Conservation (phyloP, 2,888 invertebrate genomes). For the Linyphia triangularis region DNA sequence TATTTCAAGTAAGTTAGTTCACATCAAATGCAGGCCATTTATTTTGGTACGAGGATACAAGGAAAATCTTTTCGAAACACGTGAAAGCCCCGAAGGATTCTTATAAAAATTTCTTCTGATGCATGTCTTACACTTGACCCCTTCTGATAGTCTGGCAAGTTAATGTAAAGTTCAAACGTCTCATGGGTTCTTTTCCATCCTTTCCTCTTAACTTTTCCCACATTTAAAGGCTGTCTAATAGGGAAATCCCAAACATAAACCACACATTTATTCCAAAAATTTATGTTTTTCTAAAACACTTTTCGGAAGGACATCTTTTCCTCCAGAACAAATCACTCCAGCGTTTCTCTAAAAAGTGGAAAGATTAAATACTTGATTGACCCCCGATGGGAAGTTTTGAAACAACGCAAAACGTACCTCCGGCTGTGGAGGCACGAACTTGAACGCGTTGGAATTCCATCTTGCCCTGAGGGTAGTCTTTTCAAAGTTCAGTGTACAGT, state of each 20-base stretch:
- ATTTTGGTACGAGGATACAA: slow-evolving; percentile 38
- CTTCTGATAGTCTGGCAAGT: slow-evolving; percentile 5
- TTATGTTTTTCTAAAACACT: neutral
- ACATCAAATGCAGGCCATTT: neutral
- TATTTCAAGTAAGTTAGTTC: no score
- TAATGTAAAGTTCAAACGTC: slow-evolving; percentile 15
- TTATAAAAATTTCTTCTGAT: slow-evolving; percentile 9
- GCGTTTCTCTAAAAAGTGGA: slow-evolving; percentile 36
- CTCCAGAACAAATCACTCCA: neutral
- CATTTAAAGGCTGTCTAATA: neutral
- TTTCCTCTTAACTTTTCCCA: slow-evolving; percentile 20
- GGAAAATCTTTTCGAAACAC: slow-evolving; percentile 43
- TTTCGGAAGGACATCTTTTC: no score
- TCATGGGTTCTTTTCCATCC: slow-evolving; percentile 1
- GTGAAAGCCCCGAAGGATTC: slow-evolving; percentile 53
- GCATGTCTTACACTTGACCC: slow-evolving; percentile 62
- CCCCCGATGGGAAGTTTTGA: slow-evolving; percentile 64
- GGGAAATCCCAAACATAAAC: neutral
- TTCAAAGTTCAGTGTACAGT: slow-evolving; percentile 69
- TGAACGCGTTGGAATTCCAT: slow-evolving; percentile 68
- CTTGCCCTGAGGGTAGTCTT: slow-evolving; percentile 31
- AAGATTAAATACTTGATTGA: slow-evolving; percentile 67
- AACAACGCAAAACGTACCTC: slow-evolving; percentile 61
- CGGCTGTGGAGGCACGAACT: slow-evolving; percentile 64
- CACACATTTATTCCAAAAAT: neutral